Percentiles rank a stretch among this genome's conserved stretches.
Conservation (phyloP, 2,113 vertebrate genomes). For the Lophochroa leadbeateri region DNA sequence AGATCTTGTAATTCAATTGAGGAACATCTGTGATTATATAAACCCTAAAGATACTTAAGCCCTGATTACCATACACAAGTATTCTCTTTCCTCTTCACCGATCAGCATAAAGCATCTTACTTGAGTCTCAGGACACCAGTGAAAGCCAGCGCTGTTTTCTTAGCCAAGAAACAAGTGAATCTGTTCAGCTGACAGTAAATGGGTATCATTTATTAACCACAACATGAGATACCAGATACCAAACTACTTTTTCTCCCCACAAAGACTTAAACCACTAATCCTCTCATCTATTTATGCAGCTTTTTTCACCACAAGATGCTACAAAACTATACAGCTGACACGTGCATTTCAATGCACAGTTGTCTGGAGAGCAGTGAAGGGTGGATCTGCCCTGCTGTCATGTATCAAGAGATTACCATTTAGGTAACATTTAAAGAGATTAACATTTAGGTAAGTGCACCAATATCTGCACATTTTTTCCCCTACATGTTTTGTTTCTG, state of each 20-base stretch:
- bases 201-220: not conserved
- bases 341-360: not conserved
- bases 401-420: not conserved
- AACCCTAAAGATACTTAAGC: not conserved
- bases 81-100: not conserved
- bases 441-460: too few species aligned
- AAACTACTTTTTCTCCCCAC: not conserved
- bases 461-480: accelerated
- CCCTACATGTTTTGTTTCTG: not conserved
- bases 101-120: not conserved
- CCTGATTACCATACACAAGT: not conserved
- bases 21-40: not conserved
- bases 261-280: not conserved
- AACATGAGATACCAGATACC: not conserved
- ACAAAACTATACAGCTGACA: not conserved
- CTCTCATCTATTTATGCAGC: not conserved
- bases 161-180: not conserved
- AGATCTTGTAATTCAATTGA: not conserved
- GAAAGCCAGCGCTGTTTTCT: not conserved
- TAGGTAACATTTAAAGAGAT: too few species aligned
- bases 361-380: not conserved
- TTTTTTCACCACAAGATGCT: not conserved
- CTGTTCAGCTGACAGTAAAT: not conserved
- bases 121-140: not conserved
- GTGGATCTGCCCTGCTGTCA: too few species aligned